These are phyloP conservation scores for Pygathrix nemaeus DNA, from an alignment of 2,113 vertebrate species.

Conservation along the genomic window DNA sequence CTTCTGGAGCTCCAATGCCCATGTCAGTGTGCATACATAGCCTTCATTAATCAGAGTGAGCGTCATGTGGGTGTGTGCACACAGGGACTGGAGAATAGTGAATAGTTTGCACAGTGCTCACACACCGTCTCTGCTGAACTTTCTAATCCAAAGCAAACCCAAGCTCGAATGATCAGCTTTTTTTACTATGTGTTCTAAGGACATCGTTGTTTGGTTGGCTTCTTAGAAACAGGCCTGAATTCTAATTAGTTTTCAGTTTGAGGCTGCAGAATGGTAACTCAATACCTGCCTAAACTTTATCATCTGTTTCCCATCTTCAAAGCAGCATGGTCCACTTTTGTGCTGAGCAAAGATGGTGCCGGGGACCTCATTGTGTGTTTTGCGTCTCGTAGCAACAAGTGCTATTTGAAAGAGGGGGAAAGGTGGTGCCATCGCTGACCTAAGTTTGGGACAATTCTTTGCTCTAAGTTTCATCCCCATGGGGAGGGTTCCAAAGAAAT, in stretches of 20 bases:
- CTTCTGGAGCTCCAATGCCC: neutral
- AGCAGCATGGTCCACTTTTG: neutral
- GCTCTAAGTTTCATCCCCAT: neutral
- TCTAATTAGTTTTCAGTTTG: conserved; percentile 31
- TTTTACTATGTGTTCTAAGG: neutral
- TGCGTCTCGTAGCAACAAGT: neutral
- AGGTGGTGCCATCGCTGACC: neutral
- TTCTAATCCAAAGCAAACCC: neutral
- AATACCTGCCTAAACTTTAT: conserved; percentile 38
- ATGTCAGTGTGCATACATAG: neutral
- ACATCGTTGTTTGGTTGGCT: neutral
- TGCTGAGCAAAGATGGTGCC: neutral
- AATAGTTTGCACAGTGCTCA: neutral
- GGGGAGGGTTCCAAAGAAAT: neutral
- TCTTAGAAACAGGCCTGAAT: conserved; percentile 55
- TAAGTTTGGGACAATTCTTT: neutral
- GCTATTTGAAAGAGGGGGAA: neutral
- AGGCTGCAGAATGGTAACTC: neutral
- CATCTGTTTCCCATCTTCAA: conserved; percentile 70
- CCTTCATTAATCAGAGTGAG: neutral
- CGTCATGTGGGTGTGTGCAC: neutral
- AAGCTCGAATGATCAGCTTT: neutral
- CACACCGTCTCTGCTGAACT: fast-evolving
- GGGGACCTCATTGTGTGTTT: neutral
- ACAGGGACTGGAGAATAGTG: neutral